These are phyloP conservation scores for Myotis myotis DNA, from an alignment of 2,797 vertebrate species.

Conservation along the genomic window DNA sequence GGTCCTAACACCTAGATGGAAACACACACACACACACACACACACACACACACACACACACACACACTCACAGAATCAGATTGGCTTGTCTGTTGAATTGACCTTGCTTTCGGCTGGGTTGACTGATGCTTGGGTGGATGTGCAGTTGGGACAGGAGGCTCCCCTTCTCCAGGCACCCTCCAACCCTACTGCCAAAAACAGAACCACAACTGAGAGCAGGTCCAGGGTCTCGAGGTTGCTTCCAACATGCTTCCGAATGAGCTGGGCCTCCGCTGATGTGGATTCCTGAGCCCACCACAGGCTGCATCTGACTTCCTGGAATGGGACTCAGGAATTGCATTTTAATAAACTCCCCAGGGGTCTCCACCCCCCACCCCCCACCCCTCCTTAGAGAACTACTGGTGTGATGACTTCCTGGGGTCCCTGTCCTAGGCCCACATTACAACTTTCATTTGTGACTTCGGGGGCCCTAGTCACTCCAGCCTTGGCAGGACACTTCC, in stretches of 20 bases:
- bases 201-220: not conserved
- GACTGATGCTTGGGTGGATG: not conserved
- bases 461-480: not conserved
- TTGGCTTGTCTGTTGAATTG: not conserved
- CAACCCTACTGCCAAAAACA: not conserved
- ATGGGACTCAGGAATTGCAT: not conserved
- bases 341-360: not conserved
- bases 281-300: not conserved
- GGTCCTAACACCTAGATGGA: not conserved
- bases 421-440: not conserved
- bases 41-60: not conserved
- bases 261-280: not conserved
- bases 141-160: not conserved
- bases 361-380: fast-evolving
- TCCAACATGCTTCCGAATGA: not conserved
- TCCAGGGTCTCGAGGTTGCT: not conserved
- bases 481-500: not conserved
- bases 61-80: not conserved
- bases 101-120: not conserved
- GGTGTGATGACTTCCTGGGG: not conserved
- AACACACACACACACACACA: no score
- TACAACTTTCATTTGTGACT: not conserved
- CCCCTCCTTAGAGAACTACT: not conserved
- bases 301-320: not conserved
- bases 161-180: not conserved